Percentiles rank a stretch among this genome's conserved stretches.
Conservation (phyloP, 2,113 vertebrate species). For the Laticauda laticaudata region DNA sequence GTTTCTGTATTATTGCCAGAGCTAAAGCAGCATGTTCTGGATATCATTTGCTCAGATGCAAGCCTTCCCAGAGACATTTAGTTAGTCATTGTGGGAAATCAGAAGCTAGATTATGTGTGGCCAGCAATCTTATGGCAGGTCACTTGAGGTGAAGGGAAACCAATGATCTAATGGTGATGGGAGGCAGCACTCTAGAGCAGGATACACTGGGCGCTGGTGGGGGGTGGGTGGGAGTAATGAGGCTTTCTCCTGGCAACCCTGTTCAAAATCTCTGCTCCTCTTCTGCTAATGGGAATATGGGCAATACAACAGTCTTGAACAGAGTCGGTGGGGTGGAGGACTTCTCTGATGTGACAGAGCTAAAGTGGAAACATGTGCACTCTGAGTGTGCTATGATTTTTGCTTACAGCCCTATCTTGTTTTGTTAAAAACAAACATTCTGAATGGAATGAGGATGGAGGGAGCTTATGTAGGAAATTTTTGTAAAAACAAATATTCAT, state of each 20-base stretch:
- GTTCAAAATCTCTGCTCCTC: neutral
- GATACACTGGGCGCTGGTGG: neutral
- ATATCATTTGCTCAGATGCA: neutral
- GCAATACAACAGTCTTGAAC: neutral
- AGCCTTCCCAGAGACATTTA: neutral
- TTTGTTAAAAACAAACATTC: neutral
- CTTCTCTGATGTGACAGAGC: neutral
- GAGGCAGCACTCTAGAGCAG: neutral
- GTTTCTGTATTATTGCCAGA: neutral
- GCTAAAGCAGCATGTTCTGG: neutral
- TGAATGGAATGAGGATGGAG: neutral
- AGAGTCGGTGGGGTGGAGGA: neutral
- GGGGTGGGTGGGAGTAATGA: neutral
- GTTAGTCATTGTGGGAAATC: neutral
- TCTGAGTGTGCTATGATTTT: neutral
- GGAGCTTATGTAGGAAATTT: neutral
- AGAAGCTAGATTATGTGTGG: neutral
- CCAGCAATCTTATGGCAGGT: neutral
- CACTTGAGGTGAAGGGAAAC: neutral
- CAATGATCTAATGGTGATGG: neutral
- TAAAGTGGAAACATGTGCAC: neutral
- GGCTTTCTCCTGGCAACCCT: neutral
- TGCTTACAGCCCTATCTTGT: neutral
- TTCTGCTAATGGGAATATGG: neutral
- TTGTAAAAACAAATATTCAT: neutral